These are phyloP conservation scores for Cossypha heuglini DNA, from an alignment of 2,797 vertebrate genomes.

Conservation along the genomic window DNA sequence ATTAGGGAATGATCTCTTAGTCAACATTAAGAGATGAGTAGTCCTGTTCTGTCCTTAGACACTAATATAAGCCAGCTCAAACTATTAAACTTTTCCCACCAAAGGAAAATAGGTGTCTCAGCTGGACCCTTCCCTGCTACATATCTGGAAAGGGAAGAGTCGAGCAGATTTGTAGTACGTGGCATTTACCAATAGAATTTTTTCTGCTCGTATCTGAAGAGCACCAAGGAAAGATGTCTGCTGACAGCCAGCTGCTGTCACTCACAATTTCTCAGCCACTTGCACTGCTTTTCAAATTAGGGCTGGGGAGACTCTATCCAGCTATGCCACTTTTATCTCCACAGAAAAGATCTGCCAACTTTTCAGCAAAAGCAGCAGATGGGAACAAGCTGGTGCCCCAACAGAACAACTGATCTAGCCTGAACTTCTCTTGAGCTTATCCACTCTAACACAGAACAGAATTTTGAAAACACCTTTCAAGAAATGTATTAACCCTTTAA, in stretches of 20 bases:
- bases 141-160: not conserved
- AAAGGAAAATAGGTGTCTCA: not conserved
- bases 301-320: not conserved
- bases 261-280: not conserved
- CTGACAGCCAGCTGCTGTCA: not conserved
- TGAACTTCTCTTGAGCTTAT: not conserved
- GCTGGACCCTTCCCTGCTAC: not conserved
- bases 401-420: not conserved
- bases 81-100: not conserved
- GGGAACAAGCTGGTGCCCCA: not conserved
- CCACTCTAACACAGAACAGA: not conserved
- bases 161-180: not conserved
- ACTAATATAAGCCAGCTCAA: not conserved
- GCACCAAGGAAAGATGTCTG: not conserved
- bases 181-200: not conserved
- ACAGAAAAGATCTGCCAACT: not conserved
- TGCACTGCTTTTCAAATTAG: not conserved
- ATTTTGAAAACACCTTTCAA: not conserved
- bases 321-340: not conserved
- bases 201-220: not conserved
- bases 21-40: not conserved
- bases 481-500: not conserved
- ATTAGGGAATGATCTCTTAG: not conserved
- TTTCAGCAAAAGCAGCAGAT: not conserved
- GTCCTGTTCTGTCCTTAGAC: not conserved